phyloP scores from a whole-genome alignment of 2,888 invertebrate species.

The Trichogramma evanescens region DNA sequence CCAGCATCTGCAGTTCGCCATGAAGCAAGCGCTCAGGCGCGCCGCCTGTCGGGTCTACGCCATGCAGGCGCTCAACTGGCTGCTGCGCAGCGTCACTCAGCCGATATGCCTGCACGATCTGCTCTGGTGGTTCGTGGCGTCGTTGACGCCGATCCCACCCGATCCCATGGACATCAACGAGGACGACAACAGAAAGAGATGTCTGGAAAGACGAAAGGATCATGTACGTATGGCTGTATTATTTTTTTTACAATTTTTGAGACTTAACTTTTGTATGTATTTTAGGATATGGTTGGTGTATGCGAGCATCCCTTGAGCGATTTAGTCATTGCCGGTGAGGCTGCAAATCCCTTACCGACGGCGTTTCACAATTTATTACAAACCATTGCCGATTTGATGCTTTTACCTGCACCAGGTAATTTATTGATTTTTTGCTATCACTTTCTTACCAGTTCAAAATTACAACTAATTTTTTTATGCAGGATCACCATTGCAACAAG shows the following conservation, averaged over 20 bases:
- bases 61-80: slow-evolving; percentile 93
- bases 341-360: slow-evolving; percentile 60
- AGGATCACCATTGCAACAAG: slow-evolving; percentile 74
- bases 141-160: slow-evolving; percentile 59
- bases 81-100: slow-evolving; percentile 84
- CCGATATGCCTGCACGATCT: slow-evolving; percentile 88
- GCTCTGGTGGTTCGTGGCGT: slow-evolving; percentile 85
- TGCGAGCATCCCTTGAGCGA: slow-evolving; percentile 77
- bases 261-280: slow-evolving; percentile 9
- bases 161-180: slow-evolving; percentile 45
- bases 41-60: slow-evolving; percentile 78
- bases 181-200: slow-evolving; percentile 49
- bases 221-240: slow-evolving; percentile 31
- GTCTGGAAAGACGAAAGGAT: slow-evolving; percentile 44
- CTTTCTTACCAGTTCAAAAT: background rate
- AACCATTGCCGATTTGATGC: slow-evolving; percentile 86
- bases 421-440: background rate
- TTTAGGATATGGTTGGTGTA: slow-evolving; percentile 52
- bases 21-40: slow-evolving; percentile 78
- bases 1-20: slow-evolving; percentile 72
- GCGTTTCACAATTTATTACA: slow-evolving; percentile 82
- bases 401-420: slow-evolving; percentile 71
- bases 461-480: slow-evolving; percentile 2
- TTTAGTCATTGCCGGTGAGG: slow-evolving; percentile 67
- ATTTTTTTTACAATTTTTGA: background rate